Conservation (phyloP, 2,888 invertebrate species). For the Mythimna ferrago region DNA sequence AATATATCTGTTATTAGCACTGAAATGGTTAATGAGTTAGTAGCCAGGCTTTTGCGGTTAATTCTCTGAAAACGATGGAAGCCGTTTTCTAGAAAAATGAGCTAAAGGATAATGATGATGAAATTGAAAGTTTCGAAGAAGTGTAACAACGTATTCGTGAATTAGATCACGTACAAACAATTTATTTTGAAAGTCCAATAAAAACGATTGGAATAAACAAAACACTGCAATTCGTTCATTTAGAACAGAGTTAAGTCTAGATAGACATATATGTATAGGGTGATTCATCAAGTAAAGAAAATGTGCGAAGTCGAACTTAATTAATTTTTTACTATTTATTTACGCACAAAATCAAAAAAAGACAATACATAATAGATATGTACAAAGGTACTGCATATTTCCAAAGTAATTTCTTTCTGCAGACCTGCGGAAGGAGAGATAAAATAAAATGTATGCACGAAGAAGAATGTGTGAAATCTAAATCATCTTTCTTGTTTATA, state of each 20-base stretch:
- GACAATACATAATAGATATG: no score
- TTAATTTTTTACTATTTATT: no score
- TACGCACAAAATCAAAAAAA: no score
- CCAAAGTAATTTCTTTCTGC: no score
- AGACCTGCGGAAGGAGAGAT: no score
- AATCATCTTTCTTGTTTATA: no score
- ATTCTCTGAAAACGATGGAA: neutral
- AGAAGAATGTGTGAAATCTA: no score
- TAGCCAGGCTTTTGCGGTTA: neutral
- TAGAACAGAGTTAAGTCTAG: neutral
- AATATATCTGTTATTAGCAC: no score
- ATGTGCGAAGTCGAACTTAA: neutral
- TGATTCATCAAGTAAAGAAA: neutral
- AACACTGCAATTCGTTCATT: neutral
- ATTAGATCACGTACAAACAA: neutral
- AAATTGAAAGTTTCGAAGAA: neutral
- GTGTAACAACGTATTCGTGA: neutral
- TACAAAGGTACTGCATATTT: no score
- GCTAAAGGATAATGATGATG: neutral
- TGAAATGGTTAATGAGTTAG: neutral
- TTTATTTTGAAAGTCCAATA: neutral
- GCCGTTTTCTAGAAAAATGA: neutral
- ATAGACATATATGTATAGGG: neutral
- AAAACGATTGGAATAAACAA: neutral
- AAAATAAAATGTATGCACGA: no score